A percentile compares a stretch with the other conserved stretches of the same genome.
These are phyloP conservation scores for Busseola fusca DNA, from an alignment of 2,888 invertebrate species.

Conservation along the genomic window DNA sequence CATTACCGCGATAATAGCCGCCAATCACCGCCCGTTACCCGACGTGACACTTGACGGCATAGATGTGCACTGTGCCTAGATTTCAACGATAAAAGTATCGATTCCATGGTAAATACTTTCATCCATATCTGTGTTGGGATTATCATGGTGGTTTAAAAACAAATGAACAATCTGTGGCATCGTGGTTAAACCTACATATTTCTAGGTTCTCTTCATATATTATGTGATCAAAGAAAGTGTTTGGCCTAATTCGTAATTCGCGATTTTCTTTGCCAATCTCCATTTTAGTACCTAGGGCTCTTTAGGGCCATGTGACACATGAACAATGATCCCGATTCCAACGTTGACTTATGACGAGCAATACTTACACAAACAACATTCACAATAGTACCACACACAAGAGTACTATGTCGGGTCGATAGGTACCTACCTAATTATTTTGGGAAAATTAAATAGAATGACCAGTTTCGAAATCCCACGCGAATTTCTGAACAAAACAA, in stretches of 20 bases:
- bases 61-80: neutral
- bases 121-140: neutral
- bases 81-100: slow-evolving; percentile 4
- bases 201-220: too few relatives aligned
- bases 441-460: slow-evolving; percentile 27
- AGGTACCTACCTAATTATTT: neutral
- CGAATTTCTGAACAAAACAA: slow-evolving; percentile 34
- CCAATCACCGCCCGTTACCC: slow-evolving; percentile 42
- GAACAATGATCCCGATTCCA: neutral
- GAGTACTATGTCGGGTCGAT: neutral
- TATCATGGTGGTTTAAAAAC: neutral
- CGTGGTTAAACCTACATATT: neutral
- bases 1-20: slow-evolving; percentile 40
- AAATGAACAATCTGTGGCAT: neutral
- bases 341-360: neutral
- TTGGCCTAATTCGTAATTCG: neutral
- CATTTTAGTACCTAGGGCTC: neutral
- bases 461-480: slow-evolving; percentile 46
- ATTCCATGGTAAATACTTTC: neutral
- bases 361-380: neutral
- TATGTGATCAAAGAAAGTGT: neutral
- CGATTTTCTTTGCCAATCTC: neutral
- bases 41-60: slow-evolving; percentile 37
- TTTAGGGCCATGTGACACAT: neutral
- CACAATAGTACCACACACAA: neutral